Evolutionary conservation across 2,797 vertebrate species (phyloP).

Genomic region (Ambastaia sidthimunki): DNA sequence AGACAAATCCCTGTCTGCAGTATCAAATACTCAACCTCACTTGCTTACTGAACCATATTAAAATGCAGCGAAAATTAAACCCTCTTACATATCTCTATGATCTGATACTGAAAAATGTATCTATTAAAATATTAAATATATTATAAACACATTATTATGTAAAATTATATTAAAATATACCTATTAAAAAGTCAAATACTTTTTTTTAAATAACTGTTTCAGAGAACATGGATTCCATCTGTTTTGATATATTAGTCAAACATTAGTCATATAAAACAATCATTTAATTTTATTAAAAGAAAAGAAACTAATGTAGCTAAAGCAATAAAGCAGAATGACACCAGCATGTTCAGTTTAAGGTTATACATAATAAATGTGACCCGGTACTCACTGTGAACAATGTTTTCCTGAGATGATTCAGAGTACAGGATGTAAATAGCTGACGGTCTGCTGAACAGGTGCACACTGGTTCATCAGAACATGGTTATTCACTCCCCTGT

Average conservation of each 20-base stretch:
- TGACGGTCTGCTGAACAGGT: not conserved
- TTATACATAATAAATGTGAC: not conserved
- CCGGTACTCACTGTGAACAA: constrained; percentile 49
- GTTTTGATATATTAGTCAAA: too few species aligned
- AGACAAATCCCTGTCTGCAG: too few species aligned
- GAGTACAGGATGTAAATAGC: not conserved
- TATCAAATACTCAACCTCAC: too few species aligned
- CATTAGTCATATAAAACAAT: too few species aligned
- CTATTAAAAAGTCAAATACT: not conserved
- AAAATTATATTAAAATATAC: too few species aligned
- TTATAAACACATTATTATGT: too few species aligned
- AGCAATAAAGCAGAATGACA: not conserved
- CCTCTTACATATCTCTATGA: not conserved
- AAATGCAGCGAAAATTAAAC: too few species aligned
- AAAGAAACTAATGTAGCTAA: too few species aligned
- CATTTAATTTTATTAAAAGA: too few species aligned
- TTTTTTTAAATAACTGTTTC: not conserved
- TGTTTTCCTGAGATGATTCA: not conserved
- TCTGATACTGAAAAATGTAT: not conserved
- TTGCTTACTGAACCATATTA: too few species aligned
- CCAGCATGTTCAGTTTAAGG: not conserved
- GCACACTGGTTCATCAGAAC: constrained; percentile 10
- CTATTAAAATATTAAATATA: too few species aligned
- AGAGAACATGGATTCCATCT: not conserved
- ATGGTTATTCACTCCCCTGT: constrained; percentile 9